Evolutionary conservation across 2,797 vertebrate genomes (phyloP).

Genomic region (Pseudotriccus pelzelni): DNA sequence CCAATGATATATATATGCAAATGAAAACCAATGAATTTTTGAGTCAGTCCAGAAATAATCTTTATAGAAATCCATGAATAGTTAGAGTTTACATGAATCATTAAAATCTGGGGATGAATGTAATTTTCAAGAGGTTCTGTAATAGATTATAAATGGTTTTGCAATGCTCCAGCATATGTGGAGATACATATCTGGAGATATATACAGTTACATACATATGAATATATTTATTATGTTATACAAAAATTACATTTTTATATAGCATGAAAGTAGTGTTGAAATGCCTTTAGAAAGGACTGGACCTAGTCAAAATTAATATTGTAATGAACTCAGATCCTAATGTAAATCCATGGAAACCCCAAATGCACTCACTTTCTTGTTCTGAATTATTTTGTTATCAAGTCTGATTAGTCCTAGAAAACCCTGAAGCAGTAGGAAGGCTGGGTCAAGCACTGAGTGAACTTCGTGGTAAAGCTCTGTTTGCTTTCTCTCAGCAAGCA

Average conservation of each 20-base stretch:
- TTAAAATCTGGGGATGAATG: slow-evolving; percentile 19
- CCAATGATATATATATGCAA: background rate
- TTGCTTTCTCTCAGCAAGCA: background rate
- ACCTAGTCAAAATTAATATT: slow-evolving; percentile 31
- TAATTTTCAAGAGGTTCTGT: slow-evolving; percentile 17
- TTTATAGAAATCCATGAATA: background rate
- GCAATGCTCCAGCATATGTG: background rate
- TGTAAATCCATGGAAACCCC: slow-evolving; percentile 44
- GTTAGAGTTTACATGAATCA: background rate
- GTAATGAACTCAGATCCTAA: background rate
- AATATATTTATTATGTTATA: background rate
- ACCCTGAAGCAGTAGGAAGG: slow-evolving; percentile 62
- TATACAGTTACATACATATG: slow-evolving; percentile 36
- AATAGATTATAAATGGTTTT: slow-evolving; percentile 37
- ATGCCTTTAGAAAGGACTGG: slow-evolving; percentile 8
- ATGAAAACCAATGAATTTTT: background rate
- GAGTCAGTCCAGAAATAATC: background rate
- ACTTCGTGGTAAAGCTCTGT: background rate
- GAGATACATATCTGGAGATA: slow-evolving; percentile 36
- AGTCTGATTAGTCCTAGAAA: slow-evolving; percentile 47
- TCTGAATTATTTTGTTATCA: slow-evolving; percentile 57
- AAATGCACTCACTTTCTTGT: slow-evolving; percentile 45
- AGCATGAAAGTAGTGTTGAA: slow-evolving; percentile 28
- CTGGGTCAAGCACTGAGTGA: slow-evolving; percentile 49
- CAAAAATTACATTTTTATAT: slow-evolving; percentile 3